These are phyloP conservation scores for Tragelaphus oryx DNA, from an alignment of 2,797 vertebrate species.

Conservation along the genomic window DNA sequence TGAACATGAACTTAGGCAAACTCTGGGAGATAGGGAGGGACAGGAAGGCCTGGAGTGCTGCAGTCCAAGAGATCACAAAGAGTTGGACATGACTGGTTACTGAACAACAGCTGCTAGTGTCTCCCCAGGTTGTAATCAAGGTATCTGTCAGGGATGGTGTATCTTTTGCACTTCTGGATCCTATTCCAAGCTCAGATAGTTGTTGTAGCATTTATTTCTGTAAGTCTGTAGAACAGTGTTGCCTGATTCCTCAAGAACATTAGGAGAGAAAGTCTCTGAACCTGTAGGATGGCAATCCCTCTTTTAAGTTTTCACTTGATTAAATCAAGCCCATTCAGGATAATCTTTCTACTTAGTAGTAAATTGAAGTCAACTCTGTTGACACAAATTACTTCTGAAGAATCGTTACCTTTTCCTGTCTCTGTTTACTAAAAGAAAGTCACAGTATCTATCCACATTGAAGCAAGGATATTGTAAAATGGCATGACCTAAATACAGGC, in stretches of 20 bases:
- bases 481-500: not conserved
- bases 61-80: not conserved
- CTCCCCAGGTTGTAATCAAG: not conserved
- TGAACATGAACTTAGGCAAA: no score
- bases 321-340: not conserved
- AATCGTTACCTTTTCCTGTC: not conserved
- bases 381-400: not conserved
- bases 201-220: not conserved
- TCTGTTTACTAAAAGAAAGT: not conserved
- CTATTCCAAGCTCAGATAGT: not conserved
- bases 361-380: not conserved
- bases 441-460: not conserved
- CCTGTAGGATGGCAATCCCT: rapidly evolving
- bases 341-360: not conserved
- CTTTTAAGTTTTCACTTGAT: not conserved
- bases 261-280: not conserved
- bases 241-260: not conserved
- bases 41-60: no score
- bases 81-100: not conserved
- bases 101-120: not conserved
- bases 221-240: not conserved
- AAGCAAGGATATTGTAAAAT: not conserved
- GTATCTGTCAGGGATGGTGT: no score
- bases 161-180: not conserved
- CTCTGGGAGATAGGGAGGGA: no score